Evolutionary conservation across 30 jellyfish, hydroid and myxozoan genomes (phyloP), one percentile per base, ranked within the genome.

Genomic region (Turritopsis rubra): DNA sequence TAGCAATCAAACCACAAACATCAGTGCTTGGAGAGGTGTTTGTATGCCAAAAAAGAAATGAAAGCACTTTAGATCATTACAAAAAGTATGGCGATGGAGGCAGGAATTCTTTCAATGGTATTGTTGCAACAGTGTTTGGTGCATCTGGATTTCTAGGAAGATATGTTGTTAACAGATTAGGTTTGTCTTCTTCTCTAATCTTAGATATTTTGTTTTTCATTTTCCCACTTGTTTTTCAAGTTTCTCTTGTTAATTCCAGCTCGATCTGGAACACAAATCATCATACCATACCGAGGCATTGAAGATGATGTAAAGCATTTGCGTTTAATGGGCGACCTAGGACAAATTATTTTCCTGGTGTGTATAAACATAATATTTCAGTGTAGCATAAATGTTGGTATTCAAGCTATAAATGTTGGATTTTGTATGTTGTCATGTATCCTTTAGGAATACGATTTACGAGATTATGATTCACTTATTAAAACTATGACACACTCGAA

Each of bases 121-220:
- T 84, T 30, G 96, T 89, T 5, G 99, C 96, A 68, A 86, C 99
- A 27, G 99, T 95, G 18, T 95, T 95, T 84, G 99, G 99, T 7
- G 89, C 99, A 24, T 86, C 96, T 29, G 99, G 99, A 17, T 86
- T 86, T 41, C 97, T 95, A 19, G 99, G 99, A 75, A 89, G 97
- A 89, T 88, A 88, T 81, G 95, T 94, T 22, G 96, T 89, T 20
- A 88, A 89, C 73, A 84, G 96, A 84, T 52, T 94, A 20, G 97
- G 99, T 93, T 72, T 21, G 85, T 71, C 27, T 41, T n/a, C n/a
- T n/a, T n/a, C n/a, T n/a, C n/a, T n/a, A n/a, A n/a, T n/a, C n/a
- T n/a, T n/a, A n/a, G n/a, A n/a, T n/a, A 18, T 24, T 66, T 16
- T n/a, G 18, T 54, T 16, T 54, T n/a, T n/a, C n/a, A n/a, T n/a